phyloP scores from a whole-genome alignment of 2,797 vertebrate genomes.

The Geotrypetes seraphini region DNA sequence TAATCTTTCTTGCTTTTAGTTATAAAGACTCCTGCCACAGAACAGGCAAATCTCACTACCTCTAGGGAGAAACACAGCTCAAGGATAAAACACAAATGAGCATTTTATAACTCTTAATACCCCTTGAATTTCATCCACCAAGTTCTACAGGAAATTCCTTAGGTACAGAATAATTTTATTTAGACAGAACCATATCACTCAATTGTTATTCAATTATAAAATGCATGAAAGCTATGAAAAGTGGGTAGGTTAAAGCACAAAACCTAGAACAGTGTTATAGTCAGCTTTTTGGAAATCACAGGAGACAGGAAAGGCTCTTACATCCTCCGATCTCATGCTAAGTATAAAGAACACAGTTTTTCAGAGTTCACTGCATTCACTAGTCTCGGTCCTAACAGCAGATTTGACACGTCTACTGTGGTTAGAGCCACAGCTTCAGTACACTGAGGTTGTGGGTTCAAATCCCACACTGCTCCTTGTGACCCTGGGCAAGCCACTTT shows the following conservation, averaged over 20 bases:
- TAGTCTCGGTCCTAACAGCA: conserved; percentile 21
- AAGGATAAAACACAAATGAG: not conserved
- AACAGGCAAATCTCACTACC: not conserved
- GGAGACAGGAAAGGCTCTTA: conserved; percentile 21
- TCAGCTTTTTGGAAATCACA: conserved; percentile 18
- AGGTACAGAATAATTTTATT: not conserved
- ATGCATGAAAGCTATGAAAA: conserved; percentile 21
- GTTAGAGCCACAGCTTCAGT: no score
- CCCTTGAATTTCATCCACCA: conserved; percentile 8
- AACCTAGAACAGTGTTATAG: conserved; percentile 5
- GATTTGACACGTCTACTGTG: conserved; percentile 22
- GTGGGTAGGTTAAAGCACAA: conserved; percentile 2
- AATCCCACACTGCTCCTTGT: no score
- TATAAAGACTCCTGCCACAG: no score
- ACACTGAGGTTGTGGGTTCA: no score
- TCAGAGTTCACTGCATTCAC: conserved; percentile 8
- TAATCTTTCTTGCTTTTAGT: no score
- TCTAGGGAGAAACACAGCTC: conserved; percentile 1
- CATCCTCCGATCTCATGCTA: conserved; percentile 19
- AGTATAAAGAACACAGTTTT: conserved; percentile 19
- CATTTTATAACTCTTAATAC: not conserved
- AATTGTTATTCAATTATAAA: not conserved
- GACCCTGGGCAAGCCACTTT: no score
- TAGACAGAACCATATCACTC: not conserved
- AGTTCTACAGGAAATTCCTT: conserved; percentile 7